Evolutionary conservation across 2,888 invertebrate species (phyloP), one percentile per base, ranked within the genome.

Genomic region (Drosophila conformis): DNA sequence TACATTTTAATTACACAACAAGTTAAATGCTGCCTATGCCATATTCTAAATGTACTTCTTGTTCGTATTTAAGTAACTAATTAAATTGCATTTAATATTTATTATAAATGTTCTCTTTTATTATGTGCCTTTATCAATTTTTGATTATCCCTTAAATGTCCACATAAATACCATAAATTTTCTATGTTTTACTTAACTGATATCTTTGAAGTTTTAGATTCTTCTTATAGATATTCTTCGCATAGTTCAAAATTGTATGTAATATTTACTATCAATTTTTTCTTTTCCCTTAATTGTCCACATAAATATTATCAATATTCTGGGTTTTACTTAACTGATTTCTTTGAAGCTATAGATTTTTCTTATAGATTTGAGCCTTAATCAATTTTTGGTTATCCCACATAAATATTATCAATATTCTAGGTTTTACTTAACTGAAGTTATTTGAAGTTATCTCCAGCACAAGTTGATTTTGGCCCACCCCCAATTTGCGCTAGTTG

Each of bases 401-500:
- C 42, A 42, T n/a, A 5, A 25, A 25, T 46, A 25, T 15, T 8
- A 46, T 27, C 27, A 49, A 49, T 49, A 49, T 27, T 36, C 15
- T 21, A 15, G 27, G 7, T 46, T 59, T 62, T 13, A 35, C 18
- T 33, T 46, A 18, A 8, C 49, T 21, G 2, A 27, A 48, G 64
- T 52, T 52, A 63, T 63, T 63, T 38, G 0, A 36, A 10, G 13
- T 35, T 27, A 49, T 21, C 7, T 18, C 7, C 29, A 48, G 38
- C 18, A 27, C 35, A 73, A 73, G 36, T 64, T 52, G 48, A 52
- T 51, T 35, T 27, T 66, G 62, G 52, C 65, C 59, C 38, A n/a
- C 13, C 35, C 36, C 25, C 10, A 21, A 42, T 25, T 38, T 42
- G 38, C 48, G 51, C 27, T 61, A 57, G 40, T 48, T 68, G 49